These are phyloP conservation scores for Axis porcinus DNA, from an alignment of 2,113 vertebrate genomes.

Conservation along the genomic window DNA sequence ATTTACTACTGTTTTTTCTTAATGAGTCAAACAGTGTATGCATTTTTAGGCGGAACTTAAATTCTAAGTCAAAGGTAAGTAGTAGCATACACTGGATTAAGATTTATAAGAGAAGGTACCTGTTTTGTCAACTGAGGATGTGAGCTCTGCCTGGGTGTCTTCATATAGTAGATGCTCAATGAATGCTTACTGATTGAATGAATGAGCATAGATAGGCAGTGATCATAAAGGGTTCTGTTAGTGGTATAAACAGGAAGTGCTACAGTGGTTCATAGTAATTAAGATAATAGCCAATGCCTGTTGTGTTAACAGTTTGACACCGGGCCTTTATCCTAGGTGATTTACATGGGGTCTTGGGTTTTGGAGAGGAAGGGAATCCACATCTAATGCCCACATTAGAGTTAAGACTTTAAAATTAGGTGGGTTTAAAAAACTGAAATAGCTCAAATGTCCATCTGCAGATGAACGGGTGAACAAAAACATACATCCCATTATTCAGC, in stretches of 20 bases:
- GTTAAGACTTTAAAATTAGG: neutral
- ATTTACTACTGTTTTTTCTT: neutral
- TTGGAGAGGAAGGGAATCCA: neutral
- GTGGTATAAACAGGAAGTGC: neutral
- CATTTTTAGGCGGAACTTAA: conserved; percentile 7
- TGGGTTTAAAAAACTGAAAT: neutral
- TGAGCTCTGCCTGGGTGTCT: neutral
- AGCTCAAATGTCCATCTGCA: neutral
- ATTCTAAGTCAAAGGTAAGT: neutral
- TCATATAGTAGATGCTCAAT: neutral
- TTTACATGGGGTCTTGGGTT: neutral
- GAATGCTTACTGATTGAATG: neutral
- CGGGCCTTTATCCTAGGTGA: neutral
- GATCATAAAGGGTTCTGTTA: neutral
- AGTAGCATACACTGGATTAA: neutral
- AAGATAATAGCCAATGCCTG: neutral
- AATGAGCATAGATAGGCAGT: neutral
- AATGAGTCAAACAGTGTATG: neutral
- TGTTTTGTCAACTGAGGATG: neutral
- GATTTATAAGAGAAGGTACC: neutral
- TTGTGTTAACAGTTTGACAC: neutral
- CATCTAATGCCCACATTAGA: neutral
- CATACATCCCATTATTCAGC: neutral
- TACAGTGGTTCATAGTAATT: neutral
- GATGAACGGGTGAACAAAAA: neutral